Conservation (phyloP, 2,113 vertebrate species). For the Galeopterus variegatus region DNA sequence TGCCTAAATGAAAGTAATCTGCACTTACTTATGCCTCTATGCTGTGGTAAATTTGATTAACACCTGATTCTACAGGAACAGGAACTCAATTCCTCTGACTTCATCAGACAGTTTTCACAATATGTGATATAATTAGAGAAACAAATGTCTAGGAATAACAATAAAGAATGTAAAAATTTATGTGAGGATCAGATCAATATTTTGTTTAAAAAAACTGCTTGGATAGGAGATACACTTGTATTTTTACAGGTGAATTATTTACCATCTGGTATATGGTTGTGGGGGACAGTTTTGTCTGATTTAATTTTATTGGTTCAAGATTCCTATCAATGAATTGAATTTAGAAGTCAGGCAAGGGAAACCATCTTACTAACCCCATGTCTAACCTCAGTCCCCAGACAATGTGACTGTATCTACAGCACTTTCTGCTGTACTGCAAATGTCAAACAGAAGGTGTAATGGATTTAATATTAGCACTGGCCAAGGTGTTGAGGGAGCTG, state of each 20-base stretch:
- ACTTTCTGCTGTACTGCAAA: slow-evolving; percentile 90
- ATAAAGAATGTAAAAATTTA: slow-evolving; percentile 82
- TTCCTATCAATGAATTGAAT: slow-evolving; percentile 88
- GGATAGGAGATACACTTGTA: slow-evolving; percentile 48
- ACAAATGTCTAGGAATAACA: slow-evolving; percentile 77
- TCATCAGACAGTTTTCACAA: slow-evolving; percentile 78
- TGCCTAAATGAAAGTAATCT: slow-evolving; percentile 41
- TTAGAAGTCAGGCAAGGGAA: slow-evolving; percentile 87
- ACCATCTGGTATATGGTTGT: slow-evolving; percentile 68
- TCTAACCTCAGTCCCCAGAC: slow-evolving; percentile 88
- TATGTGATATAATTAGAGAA: slow-evolving; percentile 80
- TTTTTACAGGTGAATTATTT: slow-evolving; percentile 84
- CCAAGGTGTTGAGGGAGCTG: slow-evolving; percentile 92
- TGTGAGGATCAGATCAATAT: slow-evolving; percentile 79
- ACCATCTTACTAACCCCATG: slow-evolving; percentile 87
- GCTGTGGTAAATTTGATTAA: slow-evolving; percentile 40
- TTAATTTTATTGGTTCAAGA: slow-evolving; percentile 77
- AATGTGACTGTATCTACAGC: slow-evolving; percentile 91
- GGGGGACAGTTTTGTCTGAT: background rate
- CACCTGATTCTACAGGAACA: slow-evolving; percentile 22
- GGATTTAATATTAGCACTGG: slow-evolving; percentile 92
- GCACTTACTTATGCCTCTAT: background rate
- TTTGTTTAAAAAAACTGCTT: slow-evolving; percentile 80
- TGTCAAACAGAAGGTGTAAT: slow-evolving; percentile 91
- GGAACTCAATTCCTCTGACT: slow-evolving; percentile 49